Evolutionary conservation across 2,797 vertebrate genomes (phyloP), one percentile per base, ranked within the genome.

Genomic region (Crocodylus rhombifer): DNA sequence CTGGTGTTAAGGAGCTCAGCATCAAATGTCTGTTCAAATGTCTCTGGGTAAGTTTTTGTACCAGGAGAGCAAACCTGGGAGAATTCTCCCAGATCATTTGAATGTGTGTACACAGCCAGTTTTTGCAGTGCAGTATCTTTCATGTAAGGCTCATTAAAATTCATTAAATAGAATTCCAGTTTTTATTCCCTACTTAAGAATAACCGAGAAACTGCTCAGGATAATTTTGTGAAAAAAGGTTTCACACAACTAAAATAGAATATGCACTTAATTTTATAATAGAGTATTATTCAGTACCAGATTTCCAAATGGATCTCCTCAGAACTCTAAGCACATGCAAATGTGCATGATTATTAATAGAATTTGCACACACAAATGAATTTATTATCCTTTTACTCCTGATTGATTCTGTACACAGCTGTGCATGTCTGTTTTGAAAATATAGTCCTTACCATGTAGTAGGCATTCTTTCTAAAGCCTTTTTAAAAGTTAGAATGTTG

Each of bases 311-410:
- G 60, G 82, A 36, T 28, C 17, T 75, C 12, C 4, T 77, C 82
- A 61, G 79, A 65, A n/a, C 81, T 92, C 84, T 88, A 87, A 91
- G 57, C 65, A 69, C 42, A 84, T 91, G 64, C n/a, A 73, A 65
- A 81, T 91, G 81, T 28, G 87, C 87, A 55, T 93, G 83, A 71
- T 90, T 94, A 88, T 11, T 2, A 30, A 69, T 69, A 82, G 67
- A 65, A 87, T 90, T 87, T 94, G 4, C 26, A 23, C 87, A 84
- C 55, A 11, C 7, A 57, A 95, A 26, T 57, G 76, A 36, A 91
- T 26, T 62, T 78, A 88, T 92, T 80, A 28, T 14, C 7, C 86
- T 67, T 77, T 60, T 23, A 57, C n/a, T 94, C 63, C 86, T 80
- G 42, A 4, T 93, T 75, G 77, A 36, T 84, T 6, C 2, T 60